A percentile compares a stretch with the other conserved stretches of the same genome.
phyloP scores from a whole-genome alignment of 1,140 invertebrate species.

The Drosophila kohkoa region DNA sequence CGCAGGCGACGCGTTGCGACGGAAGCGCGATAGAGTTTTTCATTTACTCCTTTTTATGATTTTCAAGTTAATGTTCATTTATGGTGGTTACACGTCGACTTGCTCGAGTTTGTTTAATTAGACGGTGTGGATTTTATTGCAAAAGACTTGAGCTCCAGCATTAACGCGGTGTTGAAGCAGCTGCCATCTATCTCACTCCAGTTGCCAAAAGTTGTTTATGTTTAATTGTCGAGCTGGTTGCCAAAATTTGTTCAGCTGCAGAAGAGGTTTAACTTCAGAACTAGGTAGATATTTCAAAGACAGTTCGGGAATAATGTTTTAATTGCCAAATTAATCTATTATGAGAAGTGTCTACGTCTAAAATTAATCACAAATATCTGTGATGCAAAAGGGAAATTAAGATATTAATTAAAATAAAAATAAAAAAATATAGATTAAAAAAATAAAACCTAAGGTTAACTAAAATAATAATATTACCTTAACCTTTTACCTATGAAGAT shows the following conservation, averaged over 20 bases:
- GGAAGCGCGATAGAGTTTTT: slow-evolving; percentile 35
- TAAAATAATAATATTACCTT: too few species aligned
- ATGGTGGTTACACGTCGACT: slow-evolving; percentile 81
- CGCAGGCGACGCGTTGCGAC: slow-evolving; percentile 6
- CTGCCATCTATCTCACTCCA: slow-evolving; percentile 19
- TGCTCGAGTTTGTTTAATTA: slow-evolving; percentile 79
- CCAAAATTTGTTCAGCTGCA: slow-evolving; percentile 37
- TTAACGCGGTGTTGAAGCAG: slow-evolving; percentile 20
- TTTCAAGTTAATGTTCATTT: slow-evolving; percentile 83
- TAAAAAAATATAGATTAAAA: too few species aligned
- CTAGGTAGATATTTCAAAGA: background rate
- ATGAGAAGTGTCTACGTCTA: background rate
- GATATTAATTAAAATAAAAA: too few species aligned
- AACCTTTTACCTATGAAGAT: too few species aligned
- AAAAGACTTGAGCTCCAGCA: slow-evolving; percentile 31
- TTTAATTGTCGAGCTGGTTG: slow-evolving; percentile 62
- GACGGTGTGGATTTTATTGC: slow-evolving; percentile 77
- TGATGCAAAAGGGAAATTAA: too few species aligned
- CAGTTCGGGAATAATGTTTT: background rate
- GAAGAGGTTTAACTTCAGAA: background rate
- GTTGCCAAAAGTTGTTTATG: slow-evolving; percentile 62
- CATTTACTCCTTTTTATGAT: slow-evolving; percentile 76
- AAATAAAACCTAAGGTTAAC: too few species aligned
- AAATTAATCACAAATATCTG: too few species aligned
- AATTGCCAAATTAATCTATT: background rate